Evolutionary conservation across 1,140 invertebrate genomes (phyloP), one percentile per base, ranked within the genome.

Genomic region (Heliconius hermathena): DNA sequence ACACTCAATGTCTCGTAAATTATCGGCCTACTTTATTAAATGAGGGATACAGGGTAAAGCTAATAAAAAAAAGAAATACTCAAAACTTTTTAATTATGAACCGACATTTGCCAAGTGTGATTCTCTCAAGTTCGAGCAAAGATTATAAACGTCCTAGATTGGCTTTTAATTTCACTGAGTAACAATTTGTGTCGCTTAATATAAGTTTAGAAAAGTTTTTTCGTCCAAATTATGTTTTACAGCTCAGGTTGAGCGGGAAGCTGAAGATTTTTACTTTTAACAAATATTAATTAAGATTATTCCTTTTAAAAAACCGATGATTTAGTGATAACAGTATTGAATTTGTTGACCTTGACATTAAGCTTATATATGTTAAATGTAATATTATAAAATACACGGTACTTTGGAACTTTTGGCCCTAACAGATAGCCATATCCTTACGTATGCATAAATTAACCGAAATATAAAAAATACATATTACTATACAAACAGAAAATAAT

Each of bases 41-140:
- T 60, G 54, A 20, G n/a, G 9, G n/a, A 57, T 57, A 46, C 54
- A 57, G 20, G 2, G 9, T 60, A n/a, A 60, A 60, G 13, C 54
- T 22, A 60, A 60, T 22, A 60, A 60, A 60, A 22, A 52, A 20
- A 52, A 52, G 49, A 20, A 26, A 66, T 13, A 29, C 26, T 16
- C 1, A 83, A 83, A 84, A 87, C 79, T 84, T 87, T 87, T 85
- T 83, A 87, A 85, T 85, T 86, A 87, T 82, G 73, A 74, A 38
- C 20, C 74, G 71, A 54, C 76, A 81, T 77, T 74, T 60, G 60
- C 60, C 60, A 66, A 66, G 60, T 66, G 60, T 66, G 60, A 66
- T 66, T 66, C 60, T 66, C 26, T 26, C 11, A 66, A 66, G 26
- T 66, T 66, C 26, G 11, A 18, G 20, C 54, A 66, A 73, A 66